Conservation (phyloP, 2,797 vertebrate species). For the Oreochromis grahami region DNA sequence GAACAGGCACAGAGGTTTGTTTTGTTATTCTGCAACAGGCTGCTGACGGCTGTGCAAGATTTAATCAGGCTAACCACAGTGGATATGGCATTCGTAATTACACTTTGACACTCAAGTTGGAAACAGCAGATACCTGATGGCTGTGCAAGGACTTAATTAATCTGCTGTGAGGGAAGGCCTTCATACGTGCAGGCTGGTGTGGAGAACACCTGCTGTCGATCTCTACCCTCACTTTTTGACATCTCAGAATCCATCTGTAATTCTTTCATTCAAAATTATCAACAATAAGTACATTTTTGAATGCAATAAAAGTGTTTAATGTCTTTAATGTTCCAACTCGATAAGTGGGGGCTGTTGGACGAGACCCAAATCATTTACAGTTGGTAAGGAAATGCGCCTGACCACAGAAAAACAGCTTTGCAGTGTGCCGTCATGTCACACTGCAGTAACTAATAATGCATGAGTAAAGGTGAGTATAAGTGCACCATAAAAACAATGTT, state of each 20-base stretch:
- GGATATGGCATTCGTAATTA: constrained; percentile 13
- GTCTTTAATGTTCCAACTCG: not conserved
- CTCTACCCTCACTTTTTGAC: not conserved
- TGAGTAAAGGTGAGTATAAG: not conserved
- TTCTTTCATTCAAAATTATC: not conserved
- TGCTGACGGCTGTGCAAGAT: not conserved
- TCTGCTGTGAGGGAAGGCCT: not conserved
- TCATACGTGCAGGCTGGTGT: not conserved
- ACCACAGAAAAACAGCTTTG: not conserved
- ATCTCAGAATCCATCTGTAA: not conserved
- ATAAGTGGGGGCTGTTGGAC: not conserved
- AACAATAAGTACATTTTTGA: not conserved
- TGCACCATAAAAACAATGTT: not conserved
- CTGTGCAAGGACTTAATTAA: constrained; percentile 2
- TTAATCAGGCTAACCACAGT: constrained; percentile 30
- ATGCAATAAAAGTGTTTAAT: not conserved
- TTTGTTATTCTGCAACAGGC: constrained; percentile 2
- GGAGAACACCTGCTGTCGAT: not conserved
- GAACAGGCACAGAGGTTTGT: not conserved
- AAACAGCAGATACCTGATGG: not conserved
- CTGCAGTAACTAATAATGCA: not conserved
- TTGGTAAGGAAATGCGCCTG: not conserved
- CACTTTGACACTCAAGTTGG: constrained; percentile 12
- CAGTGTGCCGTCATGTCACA: not conserved
- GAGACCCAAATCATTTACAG: not conserved